Evolutionary conservation across 2,113 vertebrate species (phyloP), one percentile per base, ranked within the genome.

Genomic region (Poecilia latipinna): DNA sequence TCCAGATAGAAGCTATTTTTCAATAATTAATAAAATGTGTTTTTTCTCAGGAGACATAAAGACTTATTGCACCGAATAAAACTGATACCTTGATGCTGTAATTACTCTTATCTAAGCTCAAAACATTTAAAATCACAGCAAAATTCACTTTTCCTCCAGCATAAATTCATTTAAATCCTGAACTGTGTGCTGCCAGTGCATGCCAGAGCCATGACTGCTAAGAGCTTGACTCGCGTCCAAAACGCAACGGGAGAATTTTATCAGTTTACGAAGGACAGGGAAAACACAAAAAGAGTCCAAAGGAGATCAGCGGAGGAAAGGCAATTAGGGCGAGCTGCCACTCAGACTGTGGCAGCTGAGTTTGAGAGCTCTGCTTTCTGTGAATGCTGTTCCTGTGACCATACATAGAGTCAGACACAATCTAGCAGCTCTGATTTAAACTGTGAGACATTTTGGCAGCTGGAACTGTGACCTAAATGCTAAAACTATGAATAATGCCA

Each of bases 351-450:
- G 90, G 90, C 92, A 82, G 80, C 79, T 77, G 79, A 28, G 79
- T 72, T 66, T 48, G 80, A 80, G 82, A 72, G 74, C 79, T 79
- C 79, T 65, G 81, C 88, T 90, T 89, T 82, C 86, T 82, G 87
- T 74, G 64, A 86, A 90, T 90, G 90, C 80, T 84, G 82, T 72
- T 44, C 78, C 74, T 79, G 83, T 93, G 91, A 91, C 93, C 93
- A 93, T 93, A 94, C 90, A 94, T 93, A 94, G 93, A 90, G 82
- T 91, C 77, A 80, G 79, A 61, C 88, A 72, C 82, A 85, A 86
- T 83, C 80, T 80, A 67, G 71, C 85, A 74, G 88, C 82, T 61
- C 7, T 19, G 77, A 84, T 80, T 86, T 90, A 91, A 94, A 93
- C 88, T 88, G 67, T 85, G 79, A 92, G 86, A 92, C 78, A 5